A percentile compares a stretch with the other conserved stretches of the same genome.
Conservation (phyloP, 2,113 vertebrate genomes). For the Amazona guildingii region DNA sequence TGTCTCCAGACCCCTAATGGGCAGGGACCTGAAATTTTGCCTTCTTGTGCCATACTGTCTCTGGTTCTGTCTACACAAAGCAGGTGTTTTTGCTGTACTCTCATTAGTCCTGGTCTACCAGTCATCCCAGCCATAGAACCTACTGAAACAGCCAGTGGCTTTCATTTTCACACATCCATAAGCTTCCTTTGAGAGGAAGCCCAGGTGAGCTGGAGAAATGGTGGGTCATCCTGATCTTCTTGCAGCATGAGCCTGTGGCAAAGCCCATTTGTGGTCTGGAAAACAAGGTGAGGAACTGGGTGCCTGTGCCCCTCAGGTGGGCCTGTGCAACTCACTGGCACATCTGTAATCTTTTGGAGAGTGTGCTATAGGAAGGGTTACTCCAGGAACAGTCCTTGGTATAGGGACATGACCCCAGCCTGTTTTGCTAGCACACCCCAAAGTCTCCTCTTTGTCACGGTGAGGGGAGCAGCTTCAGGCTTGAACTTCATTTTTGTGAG, state of each 20-base stretch:
- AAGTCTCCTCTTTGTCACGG: not conserved
- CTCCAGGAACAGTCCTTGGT: not conserved
- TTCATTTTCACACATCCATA: not conserved
- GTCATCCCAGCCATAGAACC: not conserved
- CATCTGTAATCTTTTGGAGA: not conserved
- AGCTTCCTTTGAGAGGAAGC: not conserved
- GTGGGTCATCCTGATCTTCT: rapidly evolving
- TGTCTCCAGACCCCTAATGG: not conserved
- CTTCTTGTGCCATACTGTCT: not conserved
- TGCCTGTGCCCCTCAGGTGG: not conserved
- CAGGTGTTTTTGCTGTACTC: not conserved
- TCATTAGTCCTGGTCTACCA: not conserved
- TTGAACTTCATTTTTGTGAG: not conserved
- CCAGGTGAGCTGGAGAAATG: not conserved
- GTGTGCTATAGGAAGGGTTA: rapidly evolving
- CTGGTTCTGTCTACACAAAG: not conserved
- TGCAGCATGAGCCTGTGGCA: not conserved
- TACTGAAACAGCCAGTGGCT: not conserved
- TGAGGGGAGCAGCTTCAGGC: not conserved
- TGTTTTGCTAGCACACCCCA: not conserved
- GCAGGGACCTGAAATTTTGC: not conserved
- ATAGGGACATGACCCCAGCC: not conserved
- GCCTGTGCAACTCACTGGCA: not conserved
- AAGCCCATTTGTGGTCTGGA: not conserved
- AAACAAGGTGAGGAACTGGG: not conserved